Conservation (phyloP, 2,888 invertebrate genomes). For the Zele albiditarsus region DNA sequence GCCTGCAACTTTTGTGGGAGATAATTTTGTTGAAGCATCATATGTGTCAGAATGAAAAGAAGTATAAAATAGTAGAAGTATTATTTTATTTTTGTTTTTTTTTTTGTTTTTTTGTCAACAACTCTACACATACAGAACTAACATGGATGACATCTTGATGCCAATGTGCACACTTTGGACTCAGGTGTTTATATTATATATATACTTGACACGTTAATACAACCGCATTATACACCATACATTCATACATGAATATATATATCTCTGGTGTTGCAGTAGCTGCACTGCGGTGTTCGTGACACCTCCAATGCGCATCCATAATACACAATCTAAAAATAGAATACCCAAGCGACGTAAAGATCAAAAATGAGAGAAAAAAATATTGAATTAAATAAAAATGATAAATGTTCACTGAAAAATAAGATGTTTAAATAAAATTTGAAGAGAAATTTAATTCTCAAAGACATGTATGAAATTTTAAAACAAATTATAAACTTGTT, state of each 20-base stretch:
- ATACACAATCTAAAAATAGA: not conserved
- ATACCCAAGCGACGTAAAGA: not conserved
- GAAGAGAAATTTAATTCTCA: not conserved
- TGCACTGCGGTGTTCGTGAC: constrained; percentile 63
- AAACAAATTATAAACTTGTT: constrained; percentile 58
- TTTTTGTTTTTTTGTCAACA: not conserved
- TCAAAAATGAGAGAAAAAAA: constrained; percentile 7
- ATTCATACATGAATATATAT: constrained; percentile 42
- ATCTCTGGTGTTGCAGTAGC: constrained; percentile 55
- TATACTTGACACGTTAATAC: not conserved
- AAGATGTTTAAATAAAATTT: not conserved
- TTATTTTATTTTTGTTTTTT: not conserved
- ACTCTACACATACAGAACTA: not conserved
- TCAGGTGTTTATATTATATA: not conserved
- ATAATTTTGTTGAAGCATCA: not conserved
- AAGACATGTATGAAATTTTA: not conserved
- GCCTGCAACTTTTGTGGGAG: not conserved
- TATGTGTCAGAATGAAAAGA: not conserved
- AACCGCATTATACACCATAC: constrained; percentile 4
- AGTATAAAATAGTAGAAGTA: not conserved
- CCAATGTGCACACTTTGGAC: not conserved
- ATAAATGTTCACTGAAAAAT: not conserved
- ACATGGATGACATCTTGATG: not conserved
- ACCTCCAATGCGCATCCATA: constrained; percentile 56
- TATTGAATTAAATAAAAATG: not conserved